phyloP scores from a whole-genome alignment of 2,113 vertebrate genomes.

The Pomatostomus ruficeps region DNA sequence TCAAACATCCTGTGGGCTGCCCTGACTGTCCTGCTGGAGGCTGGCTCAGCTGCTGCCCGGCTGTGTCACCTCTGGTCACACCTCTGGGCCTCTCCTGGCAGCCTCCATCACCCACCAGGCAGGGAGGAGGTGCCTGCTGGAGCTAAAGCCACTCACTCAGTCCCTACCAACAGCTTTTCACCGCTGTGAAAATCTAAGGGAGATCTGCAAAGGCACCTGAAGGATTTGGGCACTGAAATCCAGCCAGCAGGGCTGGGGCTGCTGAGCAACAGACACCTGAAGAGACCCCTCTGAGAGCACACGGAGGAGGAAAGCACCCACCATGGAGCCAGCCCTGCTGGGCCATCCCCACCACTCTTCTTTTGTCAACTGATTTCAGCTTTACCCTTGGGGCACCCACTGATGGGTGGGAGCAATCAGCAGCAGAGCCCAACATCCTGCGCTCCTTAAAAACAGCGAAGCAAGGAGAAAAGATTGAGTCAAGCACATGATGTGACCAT shows the following conservation, averaged over 20 bases:
- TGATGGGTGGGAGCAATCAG: not conserved
- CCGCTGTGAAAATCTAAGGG: not conserved
- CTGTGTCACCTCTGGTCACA: not conserved
- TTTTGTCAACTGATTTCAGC: not conserved
- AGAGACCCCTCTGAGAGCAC: not conserved
- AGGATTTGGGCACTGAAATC: not conserved
- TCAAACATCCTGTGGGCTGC: not conserved
- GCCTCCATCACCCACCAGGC: not conserved
- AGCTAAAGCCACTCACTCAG: not conserved
- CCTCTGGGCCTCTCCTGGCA: not conserved
- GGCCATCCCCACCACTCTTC: not conserved
- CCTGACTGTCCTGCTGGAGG: not conserved
- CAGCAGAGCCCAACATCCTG: not conserved
- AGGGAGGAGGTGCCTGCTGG: not conserved
- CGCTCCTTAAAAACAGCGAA: not conserved
- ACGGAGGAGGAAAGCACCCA: accelerated
- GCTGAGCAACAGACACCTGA: not conserved
- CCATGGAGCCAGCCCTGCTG: not conserved
- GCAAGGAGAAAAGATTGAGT: not conserved
- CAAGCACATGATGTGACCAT: not conserved
- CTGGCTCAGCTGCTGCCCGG: not conserved
- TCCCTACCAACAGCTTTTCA: not conserved
- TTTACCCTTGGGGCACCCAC: slow-evolving; percentile 1
- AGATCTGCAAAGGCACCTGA: not conserved
- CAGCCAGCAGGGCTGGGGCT: not conserved